Percentiles rank a stretch among this genome's conserved stretches.
phyloP scores from a whole-genome alignment of 2,888 invertebrate species.

The Petrolisthes cinctipes region DNA sequence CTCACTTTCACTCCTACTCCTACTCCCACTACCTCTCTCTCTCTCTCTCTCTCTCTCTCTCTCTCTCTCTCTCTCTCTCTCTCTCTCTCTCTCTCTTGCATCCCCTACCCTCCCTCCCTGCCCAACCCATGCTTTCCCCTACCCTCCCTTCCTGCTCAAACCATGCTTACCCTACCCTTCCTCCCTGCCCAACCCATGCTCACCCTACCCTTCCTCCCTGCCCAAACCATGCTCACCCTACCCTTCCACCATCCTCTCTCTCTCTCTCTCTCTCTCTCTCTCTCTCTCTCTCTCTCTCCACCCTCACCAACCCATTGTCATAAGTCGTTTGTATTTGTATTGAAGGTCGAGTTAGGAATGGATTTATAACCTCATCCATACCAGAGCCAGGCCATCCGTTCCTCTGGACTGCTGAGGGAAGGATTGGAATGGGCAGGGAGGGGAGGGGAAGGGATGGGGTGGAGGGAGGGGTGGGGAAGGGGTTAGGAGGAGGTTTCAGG shows the following conservation, averaged over 20 bases:
- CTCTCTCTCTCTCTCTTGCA: not conserved
- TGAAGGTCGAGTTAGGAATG: not conserved
- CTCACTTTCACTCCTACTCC: not conserved
- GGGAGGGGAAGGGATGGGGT: too few relatives aligned
- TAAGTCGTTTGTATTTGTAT: conserved; percentile 12
- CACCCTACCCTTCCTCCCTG: not conserved
- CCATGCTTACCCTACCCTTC: too few relatives aligned
- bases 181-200: too few relatives aligned
- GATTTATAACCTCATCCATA: not conserved
- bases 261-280: not conserved
- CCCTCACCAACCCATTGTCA: not conserved
- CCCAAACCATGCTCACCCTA: too few relatives aligned
- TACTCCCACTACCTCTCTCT: not conserved
- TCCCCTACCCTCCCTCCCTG: not conserved
- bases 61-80: not conserved
- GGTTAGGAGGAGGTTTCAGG: too few relatives aligned
- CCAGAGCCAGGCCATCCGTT: not conserved
- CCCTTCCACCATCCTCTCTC: not conserved
- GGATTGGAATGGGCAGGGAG: too few relatives aligned
- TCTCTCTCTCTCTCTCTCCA: not conserved
- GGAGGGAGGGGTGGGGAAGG: too few relatives aligned
- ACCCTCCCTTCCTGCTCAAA: too few relatives aligned
- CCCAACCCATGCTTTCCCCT: not conserved
- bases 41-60: not conserved
- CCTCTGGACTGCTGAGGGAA: too few relatives aligned